Evolutionary conservation across 2,888 invertebrate species (phyloP), one percentile per base, ranked within the genome.

Genomic region (Orthosia cruda): DNA sequence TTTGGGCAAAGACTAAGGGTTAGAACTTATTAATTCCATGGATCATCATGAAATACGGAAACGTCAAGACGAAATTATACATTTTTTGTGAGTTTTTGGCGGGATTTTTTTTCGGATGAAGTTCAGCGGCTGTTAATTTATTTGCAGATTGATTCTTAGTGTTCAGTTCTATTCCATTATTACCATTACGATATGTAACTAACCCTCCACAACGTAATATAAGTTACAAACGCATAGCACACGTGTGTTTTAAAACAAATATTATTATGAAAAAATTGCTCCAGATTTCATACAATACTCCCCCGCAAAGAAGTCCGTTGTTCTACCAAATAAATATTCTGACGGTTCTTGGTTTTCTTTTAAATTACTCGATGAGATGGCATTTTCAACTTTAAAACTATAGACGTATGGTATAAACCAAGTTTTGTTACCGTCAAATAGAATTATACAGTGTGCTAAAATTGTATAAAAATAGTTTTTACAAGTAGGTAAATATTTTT

Each of bases 201-300:
- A 83, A 83, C 80, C 74, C 69, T 79, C 49, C 66, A 54, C 64
- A 78, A 78, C 59, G 26, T 26, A 71, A 13, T 55, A 16, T 7
- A 20, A 65, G 20, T 71, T 82, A 71, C 4, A 59, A 77, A 62
- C 49, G n/a, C 63, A 4, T 9, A 20, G 15, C 58, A 74, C 90
- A 90, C 87, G 88, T 89, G 90, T 87, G 75, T 78, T 79, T 73
- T 76, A 80, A 85, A 86, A 87, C 50, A 81, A 77, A 77, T 81
- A 66, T 61, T 79, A 54, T 77, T 64, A 59, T 32, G 23, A 52
- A 58, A 58, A 81, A 80, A 84, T 85, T 40, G 40, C 32, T 23
- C 52, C 90, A 91, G 89, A 92, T 91, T 92, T 90, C 85, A 87
- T 89, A 91, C 89, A 88, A 89, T 89, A 81, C 75, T 88, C 92